Percentiles rank a stretch among this genome's conserved stretches.
Conservation (phyloP, 2,113 vertebrate genomes). For the Collichthys lucidus region DNA sequence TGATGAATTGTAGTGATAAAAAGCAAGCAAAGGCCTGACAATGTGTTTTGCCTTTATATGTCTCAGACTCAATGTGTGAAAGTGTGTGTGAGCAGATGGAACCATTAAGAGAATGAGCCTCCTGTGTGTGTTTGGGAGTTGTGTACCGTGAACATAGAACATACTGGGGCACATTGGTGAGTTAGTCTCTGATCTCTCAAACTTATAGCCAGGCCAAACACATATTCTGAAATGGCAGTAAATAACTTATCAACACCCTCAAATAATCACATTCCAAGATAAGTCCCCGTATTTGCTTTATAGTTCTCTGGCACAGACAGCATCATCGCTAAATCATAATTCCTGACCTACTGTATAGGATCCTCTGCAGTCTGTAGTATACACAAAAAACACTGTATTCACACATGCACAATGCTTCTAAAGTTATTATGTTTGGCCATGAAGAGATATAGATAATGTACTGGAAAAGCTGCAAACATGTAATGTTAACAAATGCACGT, state of each 20-base stretch:
- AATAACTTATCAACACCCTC: background rate
- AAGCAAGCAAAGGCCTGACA: slow-evolving; percentile 6
- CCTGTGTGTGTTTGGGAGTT: slow-evolving; percentile 89
- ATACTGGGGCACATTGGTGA: slow-evolving; percentile 83
- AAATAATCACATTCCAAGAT: slow-evolving; percentile 12
- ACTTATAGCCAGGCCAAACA: slow-evolving; percentile 72
- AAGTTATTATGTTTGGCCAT: slow-evolving; percentile 35
- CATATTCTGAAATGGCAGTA: slow-evolving; percentile 4
- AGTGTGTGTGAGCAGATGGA: slow-evolving; percentile 86
- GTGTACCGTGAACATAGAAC: slow-evolving; percentile 88
- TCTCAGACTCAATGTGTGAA: slow-evolving; percentile 36
- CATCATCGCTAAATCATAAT: background rate
- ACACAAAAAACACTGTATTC: slow-evolving; percentile 13
- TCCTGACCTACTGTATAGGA: background rate
- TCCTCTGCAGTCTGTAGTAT: slow-evolving; percentile 13
- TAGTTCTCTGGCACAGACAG: slow-evolving; percentile 3
- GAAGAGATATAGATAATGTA: background rate
- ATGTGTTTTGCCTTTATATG: slow-evolving; percentile 33
- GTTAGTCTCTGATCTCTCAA: slow-evolving; percentile 84
- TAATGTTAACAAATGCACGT: slow-evolving; percentile 25
- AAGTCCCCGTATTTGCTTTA: background rate
- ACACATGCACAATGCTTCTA: slow-evolving; percentile 9
- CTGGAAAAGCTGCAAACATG: too few species aligned
- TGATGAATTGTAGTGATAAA: background rate
- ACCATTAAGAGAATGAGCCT: slow-evolving; percentile 93